Evolutionary conservation across 2,797 vertebrate genomes (phyloP).

Genomic region (Salmo trutta): DNA sequence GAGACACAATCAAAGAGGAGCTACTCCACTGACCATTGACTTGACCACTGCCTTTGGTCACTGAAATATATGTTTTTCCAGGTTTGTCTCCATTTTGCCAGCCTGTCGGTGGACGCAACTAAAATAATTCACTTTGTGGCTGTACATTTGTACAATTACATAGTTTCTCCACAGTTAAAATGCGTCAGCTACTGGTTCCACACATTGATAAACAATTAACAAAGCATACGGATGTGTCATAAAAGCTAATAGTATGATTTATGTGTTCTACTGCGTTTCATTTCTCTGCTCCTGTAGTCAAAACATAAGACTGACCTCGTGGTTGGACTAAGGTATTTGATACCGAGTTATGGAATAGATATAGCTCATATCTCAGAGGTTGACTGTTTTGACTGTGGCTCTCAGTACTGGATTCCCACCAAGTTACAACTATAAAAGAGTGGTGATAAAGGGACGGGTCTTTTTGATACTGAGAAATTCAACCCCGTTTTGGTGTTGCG

Average conservation of each 20-base stretch:
- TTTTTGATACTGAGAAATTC: neutral
- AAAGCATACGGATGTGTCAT: neutral
- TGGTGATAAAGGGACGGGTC: neutral
- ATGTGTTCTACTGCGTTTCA: neutral
- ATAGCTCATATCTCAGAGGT: neutral
- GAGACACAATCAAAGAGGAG: neutral
- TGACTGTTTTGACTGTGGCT: conserved; percentile 1
- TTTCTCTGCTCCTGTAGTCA: neutral
- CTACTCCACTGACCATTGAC: neutral
- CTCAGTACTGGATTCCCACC: neutral
- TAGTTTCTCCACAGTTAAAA: neutral
- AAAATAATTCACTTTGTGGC: neutral
- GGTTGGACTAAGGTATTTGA: neutral
- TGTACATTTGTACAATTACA: neutral
- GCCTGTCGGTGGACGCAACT: neutral
- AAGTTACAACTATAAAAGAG: neutral
- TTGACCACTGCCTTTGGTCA: neutral
- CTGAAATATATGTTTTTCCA: neutral
- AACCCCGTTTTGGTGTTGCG: neutral
- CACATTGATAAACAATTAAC: neutral
- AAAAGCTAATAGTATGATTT: neutral
- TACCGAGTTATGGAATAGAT: conserved; percentile 5
- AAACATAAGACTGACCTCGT: neutral
- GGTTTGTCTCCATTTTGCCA: neutral
- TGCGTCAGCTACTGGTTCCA: neutral